phyloP scores from a whole-genome alignment of 2,797 vertebrate genomes.

The Sebastiscus albofasciatus region DNA sequence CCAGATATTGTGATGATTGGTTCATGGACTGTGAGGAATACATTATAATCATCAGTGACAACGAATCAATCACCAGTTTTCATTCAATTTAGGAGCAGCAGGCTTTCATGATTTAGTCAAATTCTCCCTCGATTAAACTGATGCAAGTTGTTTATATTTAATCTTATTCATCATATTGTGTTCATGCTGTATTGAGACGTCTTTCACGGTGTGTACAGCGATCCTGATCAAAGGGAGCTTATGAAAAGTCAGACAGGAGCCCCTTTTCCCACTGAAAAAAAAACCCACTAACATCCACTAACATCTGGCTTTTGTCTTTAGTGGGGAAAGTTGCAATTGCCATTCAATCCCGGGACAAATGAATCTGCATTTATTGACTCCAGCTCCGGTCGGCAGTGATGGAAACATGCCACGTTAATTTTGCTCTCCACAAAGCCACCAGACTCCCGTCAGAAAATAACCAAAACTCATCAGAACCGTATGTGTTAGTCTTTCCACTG shows the following conservation, averaged over 20 bases:
- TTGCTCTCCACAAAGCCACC: no score
- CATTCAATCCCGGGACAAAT: no score
- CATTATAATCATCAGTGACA: neutral
- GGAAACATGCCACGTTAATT: no score
- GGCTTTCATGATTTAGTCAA: neutral
- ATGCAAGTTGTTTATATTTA: neutral
- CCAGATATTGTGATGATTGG: neutral
- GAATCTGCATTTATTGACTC: no score
- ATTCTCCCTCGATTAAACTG: neutral
- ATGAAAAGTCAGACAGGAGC: neutral
- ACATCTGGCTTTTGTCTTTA: no score
- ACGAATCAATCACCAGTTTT: neutral
- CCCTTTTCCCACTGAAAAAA: no score
- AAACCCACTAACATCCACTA: no score
- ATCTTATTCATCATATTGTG: neutral
- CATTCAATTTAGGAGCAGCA: neutral
- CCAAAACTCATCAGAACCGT: no score
- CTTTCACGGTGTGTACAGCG: neutral
- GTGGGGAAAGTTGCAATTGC: no score
- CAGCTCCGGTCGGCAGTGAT: no score
- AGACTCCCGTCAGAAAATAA: no score
- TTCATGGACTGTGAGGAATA: neutral
- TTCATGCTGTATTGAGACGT: neutral
- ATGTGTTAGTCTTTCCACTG: no score
- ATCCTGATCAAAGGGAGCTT: neutral